Evolutionary conservation across 2,888 invertebrate genomes (phyloP).

Genomic region (Diachrysia chrysitis): DNA sequence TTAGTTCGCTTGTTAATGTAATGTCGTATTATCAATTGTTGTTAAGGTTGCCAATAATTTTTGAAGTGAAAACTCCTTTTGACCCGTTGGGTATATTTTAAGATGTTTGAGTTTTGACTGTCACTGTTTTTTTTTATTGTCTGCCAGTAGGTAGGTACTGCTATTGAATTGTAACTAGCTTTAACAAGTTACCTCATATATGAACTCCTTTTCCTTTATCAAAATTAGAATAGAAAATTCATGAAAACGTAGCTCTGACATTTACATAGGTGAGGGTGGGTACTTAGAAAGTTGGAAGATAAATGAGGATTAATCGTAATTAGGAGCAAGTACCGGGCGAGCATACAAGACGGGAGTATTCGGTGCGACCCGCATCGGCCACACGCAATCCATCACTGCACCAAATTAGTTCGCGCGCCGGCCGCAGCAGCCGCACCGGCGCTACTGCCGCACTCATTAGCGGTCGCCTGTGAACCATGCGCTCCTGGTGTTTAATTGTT

Average conservation of each 20-base stretch:
- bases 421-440: conserved; percentile 79
- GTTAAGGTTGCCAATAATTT: neutral
- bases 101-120: too few species aligned
- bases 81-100: too few species aligned
- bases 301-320: conserved; percentile 60
- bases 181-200: neutral
- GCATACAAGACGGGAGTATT: conserved; percentile 65
- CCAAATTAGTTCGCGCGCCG: conserved; percentile 83
- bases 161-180: neutral
- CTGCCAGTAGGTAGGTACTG: too few species aligned
- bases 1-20: conserved; percentile 27
- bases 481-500: conserved; percentile 70
- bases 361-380: conserved; percentile 61
- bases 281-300: conserved; percentile 30
- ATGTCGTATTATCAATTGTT: conserved; percentile 5
- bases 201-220: neutral
- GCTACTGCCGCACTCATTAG: conserved; percentile 87
- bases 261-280: neutral
- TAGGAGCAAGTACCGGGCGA: conserved; percentile 63
- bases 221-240: conserved; percentile 3
- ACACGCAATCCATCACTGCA: conserved; percentile 81
- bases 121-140: too few species aligned
- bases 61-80: too few species aligned
- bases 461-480: conserved; percentile 73
- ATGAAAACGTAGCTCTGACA: neutral